Conservation (phyloP, 2,113 vertebrate species). For the Rhinopomastus cyanomelas region DNA sequence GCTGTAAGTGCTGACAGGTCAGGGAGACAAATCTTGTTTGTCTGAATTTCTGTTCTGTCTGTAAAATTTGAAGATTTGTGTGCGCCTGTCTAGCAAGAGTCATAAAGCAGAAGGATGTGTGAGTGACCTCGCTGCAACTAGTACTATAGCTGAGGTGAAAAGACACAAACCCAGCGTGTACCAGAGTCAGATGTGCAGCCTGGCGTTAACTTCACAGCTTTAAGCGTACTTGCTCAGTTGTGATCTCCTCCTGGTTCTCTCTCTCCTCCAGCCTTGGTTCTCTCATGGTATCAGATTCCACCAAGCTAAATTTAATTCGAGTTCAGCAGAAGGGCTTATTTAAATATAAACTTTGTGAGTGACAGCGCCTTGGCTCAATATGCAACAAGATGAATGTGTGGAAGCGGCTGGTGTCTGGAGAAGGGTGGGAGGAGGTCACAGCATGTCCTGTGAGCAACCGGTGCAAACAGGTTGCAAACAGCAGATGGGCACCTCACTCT, state of each 20-base stretch:
- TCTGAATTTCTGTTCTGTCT: slow-evolving; percentile 32
- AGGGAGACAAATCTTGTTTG: slow-evolving; percentile 30
- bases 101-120: not conserved
- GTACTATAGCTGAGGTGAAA: not conserved
- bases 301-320: slow-evolving; percentile 31
- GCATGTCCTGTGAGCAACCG: not conserved
- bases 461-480: not conserved
- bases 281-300: slow-evolving; percentile 44
- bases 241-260: not conserved
- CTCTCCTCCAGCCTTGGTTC: slow-evolving; percentile 26
- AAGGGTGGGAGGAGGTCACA: slow-evolving; percentile 19
- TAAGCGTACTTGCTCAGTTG: slow-evolving; percentile 14
- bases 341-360: slow-evolving; percentile 55
- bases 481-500: not conserved
- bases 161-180: not conserved
- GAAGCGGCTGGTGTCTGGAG: slow-evolving; percentile 1
- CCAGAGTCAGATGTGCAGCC: slow-evolving; percentile 11
- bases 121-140: not conserved
- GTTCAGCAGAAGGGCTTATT: slow-evolving; percentile 63
- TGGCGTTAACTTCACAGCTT: not conserved
- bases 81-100: not conserved
- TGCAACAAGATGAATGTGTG: not conserved
- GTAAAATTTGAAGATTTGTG: slow-evolving; percentile 26
- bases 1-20: slow-evolving; percentile 26
- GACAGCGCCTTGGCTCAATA: not conserved